Conservation (phyloP, 2,888 invertebrate species). For the Andrena flavipes region DNA sequence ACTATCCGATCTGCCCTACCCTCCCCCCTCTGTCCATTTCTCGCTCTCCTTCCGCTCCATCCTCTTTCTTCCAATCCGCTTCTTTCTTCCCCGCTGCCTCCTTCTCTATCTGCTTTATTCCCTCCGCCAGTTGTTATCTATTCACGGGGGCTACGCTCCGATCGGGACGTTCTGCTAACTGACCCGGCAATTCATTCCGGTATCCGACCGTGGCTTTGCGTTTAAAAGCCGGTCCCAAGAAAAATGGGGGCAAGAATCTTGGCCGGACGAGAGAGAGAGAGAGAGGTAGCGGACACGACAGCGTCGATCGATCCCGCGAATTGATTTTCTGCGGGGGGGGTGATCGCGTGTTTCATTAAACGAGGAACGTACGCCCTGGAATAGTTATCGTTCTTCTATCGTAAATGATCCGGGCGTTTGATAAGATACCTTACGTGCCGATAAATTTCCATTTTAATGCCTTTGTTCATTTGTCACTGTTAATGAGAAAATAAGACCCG, state of each 20-base stretch:
- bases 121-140: constrained; percentile 64
- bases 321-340: constrained; percentile 8
- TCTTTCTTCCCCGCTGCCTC: constrained; percentile 25
- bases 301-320: constrained; percentile 1
- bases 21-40: background rate
- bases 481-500: constrained; percentile 3
- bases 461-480: background rate
- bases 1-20: constrained; percentile 52
- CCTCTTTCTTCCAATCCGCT: background rate
- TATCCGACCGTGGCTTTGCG: constrained; percentile 24
- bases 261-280: rapidly evolving
- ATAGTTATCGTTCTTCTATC: background rate
- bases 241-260: background rate
- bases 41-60: background rate
- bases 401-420: background rate
- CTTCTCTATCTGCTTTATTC: constrained; percentile 47
- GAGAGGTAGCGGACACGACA: background rate
- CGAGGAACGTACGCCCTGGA: background rate
- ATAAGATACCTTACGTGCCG: background rate
- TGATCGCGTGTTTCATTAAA: background rate
- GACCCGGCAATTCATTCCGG: constrained; percentile 60
- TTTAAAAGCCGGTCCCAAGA: constrained; percentile 13
- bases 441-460: background rate
- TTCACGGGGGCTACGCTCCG: constrained; percentile 64
- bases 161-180: constrained; percentile 64